phyloP scores from a whole-genome alignment of 2,888 invertebrate species.

The Chaetoderma sp. region DNA sequence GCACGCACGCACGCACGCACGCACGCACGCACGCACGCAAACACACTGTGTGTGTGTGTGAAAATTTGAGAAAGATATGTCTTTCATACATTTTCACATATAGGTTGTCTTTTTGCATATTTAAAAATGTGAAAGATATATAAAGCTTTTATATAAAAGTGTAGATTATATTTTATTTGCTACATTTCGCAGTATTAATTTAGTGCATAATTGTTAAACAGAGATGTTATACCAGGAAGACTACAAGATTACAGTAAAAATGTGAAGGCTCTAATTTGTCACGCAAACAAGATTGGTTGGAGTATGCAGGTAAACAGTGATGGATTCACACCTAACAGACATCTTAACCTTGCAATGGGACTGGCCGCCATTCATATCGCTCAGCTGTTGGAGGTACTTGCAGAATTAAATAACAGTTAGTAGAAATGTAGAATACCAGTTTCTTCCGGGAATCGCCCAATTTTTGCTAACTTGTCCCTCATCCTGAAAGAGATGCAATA shows the following conservation, averaged over 20 bases:
- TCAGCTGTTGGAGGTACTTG: conserved; percentile 52
- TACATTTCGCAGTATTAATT: background rate
- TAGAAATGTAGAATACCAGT: background rate
- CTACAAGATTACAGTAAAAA: conserved; percentile 41
- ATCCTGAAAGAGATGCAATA: too few relatives aligned
- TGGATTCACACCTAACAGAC: conserved; percentile 52
- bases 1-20: too few relatives aligned
- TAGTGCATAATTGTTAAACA: conserved; percentile 32
- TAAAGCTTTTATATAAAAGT: background rate
- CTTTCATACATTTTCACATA: too few relatives aligned
- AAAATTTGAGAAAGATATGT: too few relatives aligned
- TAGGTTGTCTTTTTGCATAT: too few relatives aligned
- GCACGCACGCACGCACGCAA: too few relatives aligned
- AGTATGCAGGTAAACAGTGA: conserved; percentile 59
- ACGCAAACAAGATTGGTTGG: conserved; percentile 53
- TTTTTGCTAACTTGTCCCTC: too few relatives aligned
- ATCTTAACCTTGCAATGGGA: conserved; percentile 62
- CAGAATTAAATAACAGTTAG: too few relatives aligned
- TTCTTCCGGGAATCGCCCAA: background rate
- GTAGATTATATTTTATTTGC: background rate
- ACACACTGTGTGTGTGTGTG: too few relatives aligned
- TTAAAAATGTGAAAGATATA: too few relatives aligned
- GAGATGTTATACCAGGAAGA: conserved; percentile 43
- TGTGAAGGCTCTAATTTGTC: conserved; percentile 51
- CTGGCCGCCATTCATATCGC: conserved; percentile 61